Base-by-base conservation (phyloP, 2,113 vertebrate species). In the Uria lomvia region DNA sequence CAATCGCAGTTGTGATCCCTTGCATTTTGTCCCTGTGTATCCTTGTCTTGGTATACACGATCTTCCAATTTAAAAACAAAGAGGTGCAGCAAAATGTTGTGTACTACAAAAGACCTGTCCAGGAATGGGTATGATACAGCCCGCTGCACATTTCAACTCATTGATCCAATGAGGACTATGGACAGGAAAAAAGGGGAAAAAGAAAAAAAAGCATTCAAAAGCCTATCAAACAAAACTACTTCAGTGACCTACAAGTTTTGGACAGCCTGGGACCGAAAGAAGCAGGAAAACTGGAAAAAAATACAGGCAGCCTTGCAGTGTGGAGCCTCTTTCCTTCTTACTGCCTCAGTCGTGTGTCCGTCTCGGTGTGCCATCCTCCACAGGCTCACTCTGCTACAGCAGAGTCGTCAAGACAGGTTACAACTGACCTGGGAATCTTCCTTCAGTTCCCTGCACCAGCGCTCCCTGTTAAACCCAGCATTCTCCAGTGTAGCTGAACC, bases 21-120 rank as follows among this genome's bases (percentile, higher is more conserved):
- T 99, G 99, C 98, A 99, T 99, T 94, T 98, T 99, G 96, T 99
- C 99, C 21, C 98, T 99, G 85, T 99, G 99, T 98, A 99, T 99
- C 97, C 98, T 99, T 95, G 99, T 99, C 96, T 98, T 99, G 97
- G 98, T 99, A 49, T 99, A 99, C 97, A 99, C 99, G 7, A 99
- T 99, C 96, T 99, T 99, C 97, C 99, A 99, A 98, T 99, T 99
- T 97, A 99, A 99, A 94, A 99, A 99, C 98, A 99, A 99, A 98
- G 98, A 99, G 22, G 99, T 98, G 68, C 99, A 99, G 96, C 99
- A 99, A 97, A 99, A 97, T 62, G 98, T 99, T 96, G 98, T 99
- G 94, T 99, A 99, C 97, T 99, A 99, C 98, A 99, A 99, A 98
- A 99, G 99, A 97, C 99, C 99, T 4, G 99, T 99, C 26, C 99